Evolutionary conservation across 2,797 vertebrate genomes (phyloP).

Genomic region (Phylloscopus collybita): DNA sequence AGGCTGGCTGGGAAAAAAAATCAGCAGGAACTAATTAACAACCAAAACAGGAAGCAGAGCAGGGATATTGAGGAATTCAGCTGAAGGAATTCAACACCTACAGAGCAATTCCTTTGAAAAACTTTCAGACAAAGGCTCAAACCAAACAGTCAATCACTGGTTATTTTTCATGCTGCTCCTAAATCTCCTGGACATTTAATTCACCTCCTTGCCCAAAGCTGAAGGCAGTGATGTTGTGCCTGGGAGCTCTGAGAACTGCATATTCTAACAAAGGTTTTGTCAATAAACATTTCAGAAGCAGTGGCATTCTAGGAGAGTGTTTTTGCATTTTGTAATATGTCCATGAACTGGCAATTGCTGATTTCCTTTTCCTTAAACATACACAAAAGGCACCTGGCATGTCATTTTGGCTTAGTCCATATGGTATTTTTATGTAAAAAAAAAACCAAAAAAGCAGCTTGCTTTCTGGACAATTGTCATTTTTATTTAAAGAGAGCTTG

Average conservation of each 20-base stretch:
- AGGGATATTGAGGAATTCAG: not conserved
- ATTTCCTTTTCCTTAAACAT: not conserved
- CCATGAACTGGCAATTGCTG: not conserved
- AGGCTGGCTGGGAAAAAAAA: not conserved
- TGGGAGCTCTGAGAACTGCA: not conserved
- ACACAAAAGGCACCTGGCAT: not conserved
- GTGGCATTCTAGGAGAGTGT: not conserved
- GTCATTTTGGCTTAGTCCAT: not conserved
- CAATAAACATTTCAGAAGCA: not conserved
- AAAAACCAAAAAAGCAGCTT: not conserved
- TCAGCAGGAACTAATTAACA: slow-evolving; percentile 33
- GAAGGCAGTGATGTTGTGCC: not conserved
- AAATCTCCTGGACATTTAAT: not conserved
- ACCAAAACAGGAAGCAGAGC: not conserved
- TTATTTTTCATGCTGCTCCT: slow-evolving; percentile 1
- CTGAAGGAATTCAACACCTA: slow-evolving; percentile 10
- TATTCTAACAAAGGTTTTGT: not conserved
- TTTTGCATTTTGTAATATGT: not conserved
- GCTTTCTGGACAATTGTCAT: not conserved
- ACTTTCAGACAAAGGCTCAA: not conserved
- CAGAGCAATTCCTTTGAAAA: not conserved
- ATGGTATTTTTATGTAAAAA: not conserved
- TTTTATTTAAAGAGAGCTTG: not conserved
- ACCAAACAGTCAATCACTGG: not conserved
- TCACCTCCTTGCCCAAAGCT: not conserved